Conservation (phyloP, 1,140 invertebrate genomes). For the Dufourea novaeangliae region DNA sequence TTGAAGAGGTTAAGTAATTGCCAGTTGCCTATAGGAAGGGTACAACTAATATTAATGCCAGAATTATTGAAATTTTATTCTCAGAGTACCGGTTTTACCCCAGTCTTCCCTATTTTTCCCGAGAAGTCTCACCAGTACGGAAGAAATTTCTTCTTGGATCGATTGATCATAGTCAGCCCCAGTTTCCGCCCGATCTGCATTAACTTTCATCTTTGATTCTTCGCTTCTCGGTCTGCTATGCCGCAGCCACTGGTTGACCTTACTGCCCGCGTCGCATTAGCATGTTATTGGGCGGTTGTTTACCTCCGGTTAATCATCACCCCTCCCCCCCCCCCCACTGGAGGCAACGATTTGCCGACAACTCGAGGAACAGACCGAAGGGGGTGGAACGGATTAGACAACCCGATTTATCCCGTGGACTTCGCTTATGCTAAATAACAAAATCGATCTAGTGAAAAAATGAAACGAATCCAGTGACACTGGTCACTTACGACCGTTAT, state of each 20-base stretch:
- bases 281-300: conserved; percentile 77
- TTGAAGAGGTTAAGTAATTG: background rate
- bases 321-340: too few relatives aligned
- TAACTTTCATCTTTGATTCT: conserved; percentile 58
- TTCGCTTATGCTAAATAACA: background rate
- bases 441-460: background rate
- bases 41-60: background rate
- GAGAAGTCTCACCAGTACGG: background rate
- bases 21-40: too few relatives aligned
- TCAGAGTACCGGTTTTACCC: background rate
- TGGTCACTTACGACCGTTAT: too few relatives aligned
- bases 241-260: conserved; percentile 34
- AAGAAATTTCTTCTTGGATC: background rate
- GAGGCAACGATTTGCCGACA: conserved; percentile 47
- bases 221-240: conserved; percentile 7
- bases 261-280: conserved; percentile 69
- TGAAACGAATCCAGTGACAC: background rate
- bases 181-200: conserved; percentile 6
- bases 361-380: conserved; percentile 27
- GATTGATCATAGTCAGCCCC: conserved; percentile 36
- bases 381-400: background rate
- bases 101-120: too few relatives aligned
- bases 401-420: conserved; percentile 12
- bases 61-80: background rate
- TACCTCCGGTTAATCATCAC: conserved; percentile 74